phyloP scores from a whole-genome alignment of 2,797 vertebrate genomes.

The Mus minutoides region DNA sequence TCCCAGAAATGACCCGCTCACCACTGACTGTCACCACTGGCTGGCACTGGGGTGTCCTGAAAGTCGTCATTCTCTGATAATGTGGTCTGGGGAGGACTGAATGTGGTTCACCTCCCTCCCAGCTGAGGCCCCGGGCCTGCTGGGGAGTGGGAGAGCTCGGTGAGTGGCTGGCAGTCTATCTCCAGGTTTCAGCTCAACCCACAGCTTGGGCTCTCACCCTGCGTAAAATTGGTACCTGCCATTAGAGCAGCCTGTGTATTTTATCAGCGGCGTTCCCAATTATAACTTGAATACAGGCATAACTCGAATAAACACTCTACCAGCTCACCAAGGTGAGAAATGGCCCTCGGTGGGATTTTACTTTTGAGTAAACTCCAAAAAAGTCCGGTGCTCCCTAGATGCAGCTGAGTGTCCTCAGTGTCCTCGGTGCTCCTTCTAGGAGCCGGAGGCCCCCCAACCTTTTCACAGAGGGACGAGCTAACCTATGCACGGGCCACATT shows the following conservation, averaged over 20 bases:
- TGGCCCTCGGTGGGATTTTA: neutral
- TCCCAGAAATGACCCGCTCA: slow-evolving; percentile 66
- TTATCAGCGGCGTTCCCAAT: neutral
- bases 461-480: neutral
- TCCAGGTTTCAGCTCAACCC: neutral
- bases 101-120: neutral
- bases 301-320: neutral
- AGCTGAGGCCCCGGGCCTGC: neutral
- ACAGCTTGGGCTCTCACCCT: neutral
- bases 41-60: neutral
- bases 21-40: neutral
- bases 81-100: slow-evolving; percentile 46
- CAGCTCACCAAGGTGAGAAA: neutral
- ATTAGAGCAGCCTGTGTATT: neutral
- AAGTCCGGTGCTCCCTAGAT: neutral
- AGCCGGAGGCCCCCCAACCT: neutral
- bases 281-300: neutral
- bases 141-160: neutral
- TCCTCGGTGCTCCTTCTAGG: neutral
- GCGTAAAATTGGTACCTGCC: neutral
- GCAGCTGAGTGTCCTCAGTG: neutral
- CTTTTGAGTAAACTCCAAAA: neutral
- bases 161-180: neutral
- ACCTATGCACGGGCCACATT: neutral
- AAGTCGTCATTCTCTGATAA: neutral